Conservation (phyloP, 2,888 invertebrate genomes). For the Rhimphoctona megacephalus region DNA sequence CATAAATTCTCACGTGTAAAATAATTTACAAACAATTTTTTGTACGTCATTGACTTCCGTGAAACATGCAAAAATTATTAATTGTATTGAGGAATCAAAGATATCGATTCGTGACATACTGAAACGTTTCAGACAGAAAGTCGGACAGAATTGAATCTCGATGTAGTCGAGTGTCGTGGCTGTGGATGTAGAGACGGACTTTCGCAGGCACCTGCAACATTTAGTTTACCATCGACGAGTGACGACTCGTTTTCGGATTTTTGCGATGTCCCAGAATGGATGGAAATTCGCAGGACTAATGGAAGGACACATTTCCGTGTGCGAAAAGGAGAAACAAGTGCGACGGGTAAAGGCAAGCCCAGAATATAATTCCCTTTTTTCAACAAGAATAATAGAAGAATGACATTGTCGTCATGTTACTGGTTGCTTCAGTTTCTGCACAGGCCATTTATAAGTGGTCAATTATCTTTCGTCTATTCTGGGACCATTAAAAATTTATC, state of each 20-base stretch:
- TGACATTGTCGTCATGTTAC: neutral
- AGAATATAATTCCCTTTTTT: slow-evolving; percentile 14
- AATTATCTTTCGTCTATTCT: neutral
- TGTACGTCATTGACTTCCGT: neutral
- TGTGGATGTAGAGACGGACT: slow-evolving; percentile 50
- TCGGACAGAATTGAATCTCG: slow-evolving; percentile 58
- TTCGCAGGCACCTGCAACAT: slow-evolving; percentile 56
- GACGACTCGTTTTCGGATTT: slow-evolving; percentile 66
- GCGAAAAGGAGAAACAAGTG: slow-evolving; percentile 49
- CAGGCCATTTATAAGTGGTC: neutral
- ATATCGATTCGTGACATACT: slow-evolving; percentile 47
- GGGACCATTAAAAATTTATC: neutral
- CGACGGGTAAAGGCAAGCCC: slow-evolving; percentile 42
- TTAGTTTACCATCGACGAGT: slow-evolving; percentile 63
- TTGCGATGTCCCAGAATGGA: slow-evolving; percentile 69
- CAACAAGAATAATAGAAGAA: neutral
- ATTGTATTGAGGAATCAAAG: neutral
- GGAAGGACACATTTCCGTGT: slow-evolving; percentile 65
- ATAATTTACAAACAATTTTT: neutral
- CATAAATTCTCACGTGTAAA: neutral
- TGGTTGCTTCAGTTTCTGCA: neutral
- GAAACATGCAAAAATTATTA: neutral
- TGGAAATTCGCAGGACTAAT: slow-evolving; percentile 70
- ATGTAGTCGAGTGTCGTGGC: slow-evolving; percentile 44
- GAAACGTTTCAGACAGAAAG: slow-evolving; percentile 71